These are phyloP conservation scores for Peromyscus eremicus DNA, from an alignment of 2,797 vertebrate genomes.

Conservation along the genomic window DNA sequence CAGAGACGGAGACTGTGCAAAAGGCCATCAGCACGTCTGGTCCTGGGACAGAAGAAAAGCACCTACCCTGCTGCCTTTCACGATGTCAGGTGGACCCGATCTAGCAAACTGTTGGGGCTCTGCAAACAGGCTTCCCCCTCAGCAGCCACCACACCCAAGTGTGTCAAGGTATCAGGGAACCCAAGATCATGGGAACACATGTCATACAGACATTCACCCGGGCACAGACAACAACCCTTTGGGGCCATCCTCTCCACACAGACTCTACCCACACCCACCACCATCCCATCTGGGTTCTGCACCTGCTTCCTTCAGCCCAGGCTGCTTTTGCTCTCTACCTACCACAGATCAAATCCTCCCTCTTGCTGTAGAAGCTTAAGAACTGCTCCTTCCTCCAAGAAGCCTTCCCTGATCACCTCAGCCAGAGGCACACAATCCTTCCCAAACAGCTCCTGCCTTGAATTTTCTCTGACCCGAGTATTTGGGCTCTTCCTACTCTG, in stretches of 20 bases:
- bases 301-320: background rate
- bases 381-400: background rate
- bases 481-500: background rate
- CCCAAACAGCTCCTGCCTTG: background rate
- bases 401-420: background rate
- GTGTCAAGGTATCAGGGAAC: rapidly evolving
- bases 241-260: background rate
- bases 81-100: background rate
- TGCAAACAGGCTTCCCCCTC: background rate
- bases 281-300: background rate
- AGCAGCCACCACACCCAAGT: background rate
- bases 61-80: background rate
- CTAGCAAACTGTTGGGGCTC: background rate
- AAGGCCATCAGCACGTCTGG: background rate
- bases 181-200: rapidly evolving
- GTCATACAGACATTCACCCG: rapidly evolving
- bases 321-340: background rate
- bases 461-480: background rate
- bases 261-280: background rate
- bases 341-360: background rate
- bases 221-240: background rate
- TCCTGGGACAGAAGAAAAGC: background rate
- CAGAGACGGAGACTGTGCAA: slow-evolving; percentile 15
- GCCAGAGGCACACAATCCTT: background rate
- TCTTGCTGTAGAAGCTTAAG: background rate